phyloP scores from a whole-genome alignment of 2,797 vertebrate species.

The Eulemur albifrons region DNA sequence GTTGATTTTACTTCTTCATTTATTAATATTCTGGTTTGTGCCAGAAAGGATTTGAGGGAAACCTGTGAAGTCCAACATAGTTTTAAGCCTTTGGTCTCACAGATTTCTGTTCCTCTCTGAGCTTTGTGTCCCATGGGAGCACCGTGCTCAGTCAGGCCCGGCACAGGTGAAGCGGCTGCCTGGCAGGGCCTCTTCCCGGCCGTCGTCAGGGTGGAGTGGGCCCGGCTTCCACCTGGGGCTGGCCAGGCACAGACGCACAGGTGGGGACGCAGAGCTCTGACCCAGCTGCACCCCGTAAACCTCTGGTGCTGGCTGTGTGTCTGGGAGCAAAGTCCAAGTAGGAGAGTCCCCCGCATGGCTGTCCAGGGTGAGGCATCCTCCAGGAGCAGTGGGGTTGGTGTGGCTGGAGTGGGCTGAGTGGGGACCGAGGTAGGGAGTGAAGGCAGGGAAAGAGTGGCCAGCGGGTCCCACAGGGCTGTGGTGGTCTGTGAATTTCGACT shows the following conservation, averaged over 20 bases:
- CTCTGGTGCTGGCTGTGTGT: neutral
- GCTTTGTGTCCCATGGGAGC: rapidly evolving
- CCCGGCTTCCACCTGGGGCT: neutral
- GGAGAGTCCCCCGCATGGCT: neutral
- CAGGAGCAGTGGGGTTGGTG: neutral
- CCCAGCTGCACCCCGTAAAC: neutral
- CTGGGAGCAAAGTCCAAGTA: neutral
- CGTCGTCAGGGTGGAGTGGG: neutral
- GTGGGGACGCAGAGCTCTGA: neutral
- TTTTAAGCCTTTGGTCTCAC: neutral
- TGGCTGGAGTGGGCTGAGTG: neutral
- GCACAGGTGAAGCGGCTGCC: neutral
- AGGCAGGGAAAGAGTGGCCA: no score
- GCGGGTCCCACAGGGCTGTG: neutral
- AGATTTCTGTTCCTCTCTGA: neutral
- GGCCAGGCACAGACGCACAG: no score
- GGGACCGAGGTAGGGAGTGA: rapidly evolving
- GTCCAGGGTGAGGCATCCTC: neutral
- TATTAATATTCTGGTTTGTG: neutral
- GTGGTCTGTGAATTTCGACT: neutral
- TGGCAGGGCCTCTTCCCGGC: neutral
- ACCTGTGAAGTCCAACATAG: neutral
- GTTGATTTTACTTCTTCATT: neutral
- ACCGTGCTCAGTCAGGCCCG: neutral
- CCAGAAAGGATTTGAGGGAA: neutral